Base-by-base conservation (phyloP, 2,113 vertebrate genomes). In the Tetrax tetrax region DNA sequence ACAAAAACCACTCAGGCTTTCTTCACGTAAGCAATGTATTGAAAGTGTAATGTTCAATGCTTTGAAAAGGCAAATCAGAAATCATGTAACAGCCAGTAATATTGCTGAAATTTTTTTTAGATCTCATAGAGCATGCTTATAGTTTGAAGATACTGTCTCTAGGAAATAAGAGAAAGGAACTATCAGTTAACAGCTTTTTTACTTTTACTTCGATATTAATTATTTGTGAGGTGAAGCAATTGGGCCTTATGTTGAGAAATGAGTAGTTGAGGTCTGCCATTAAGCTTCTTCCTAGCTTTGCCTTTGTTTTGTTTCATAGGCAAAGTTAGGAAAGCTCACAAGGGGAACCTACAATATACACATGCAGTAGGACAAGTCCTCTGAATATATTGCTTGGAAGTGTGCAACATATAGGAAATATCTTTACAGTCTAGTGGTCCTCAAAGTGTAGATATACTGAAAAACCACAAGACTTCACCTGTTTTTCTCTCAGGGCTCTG, bases 21-120 rank as follows among this genome's bases (percentile, higher is more conserved):
- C 45, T 91, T 88, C 15, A 27, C 9, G 16, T n/a, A 69, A 90
- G 35, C 10, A 53, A 3, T 27, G 19, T 72, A 84, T 94, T 80
- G 41, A 81, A 96, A 84, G 38, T 76, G 12, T 57, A 72, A 70
- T 25, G n/a, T 70, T 61, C 14, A 69, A 14, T 60, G 20, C 3
- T 70, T 94, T 94, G 29, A 94, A 93, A 83, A 68, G 43, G 63
- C n/a, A 83, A 63, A 54, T 13, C 54, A 91, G 41, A 77, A 95
- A 87, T 84, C 29, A 28, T 29, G 5, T 29, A 22, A 68, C 17
- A 81, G 21, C 8, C 87, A 18, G 8, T 51, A 81, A 51, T 18
- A 22, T 8, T 31, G 31, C 25, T 89, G 48, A 74, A 57, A 12
- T 64, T 89, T 90, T 95, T 87, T 57, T 74, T 85, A 77, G 14